These are phyloP conservation scores for Mesodorylaimus sp. DNA, from an alignment of 2,888 invertebrate species.

Conservation along the genomic window DNA sequence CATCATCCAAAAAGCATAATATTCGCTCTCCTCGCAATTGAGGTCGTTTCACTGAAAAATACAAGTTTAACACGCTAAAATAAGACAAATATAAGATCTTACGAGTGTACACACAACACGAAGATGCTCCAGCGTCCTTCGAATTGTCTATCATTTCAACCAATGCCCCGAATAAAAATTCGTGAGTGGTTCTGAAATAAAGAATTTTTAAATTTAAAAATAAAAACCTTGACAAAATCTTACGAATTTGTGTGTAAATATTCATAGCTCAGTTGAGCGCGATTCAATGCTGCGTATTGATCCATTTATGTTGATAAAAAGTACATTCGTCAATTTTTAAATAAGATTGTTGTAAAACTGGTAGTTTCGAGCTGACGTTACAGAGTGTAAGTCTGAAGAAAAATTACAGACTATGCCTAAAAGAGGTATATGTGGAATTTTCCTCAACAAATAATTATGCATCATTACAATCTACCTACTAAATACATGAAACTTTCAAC, in stretches of 20 bases:
- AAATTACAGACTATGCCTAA: no score
- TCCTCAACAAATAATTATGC: no score
- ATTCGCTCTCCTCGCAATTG: conserved; percentile 29
- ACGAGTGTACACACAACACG: conserved; percentile 34
- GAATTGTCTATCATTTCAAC: conserved; percentile 37
- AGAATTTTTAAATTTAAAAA: background rate
- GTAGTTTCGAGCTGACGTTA: no score
- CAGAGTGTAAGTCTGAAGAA: no score
- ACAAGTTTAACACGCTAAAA: conserved; percentile 1
- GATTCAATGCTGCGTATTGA: conserved; percentile 11
- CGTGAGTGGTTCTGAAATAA: conserved; percentile 30
- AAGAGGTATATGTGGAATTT: no score
- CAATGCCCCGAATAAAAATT: conserved; percentile 35
- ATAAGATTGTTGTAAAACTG: no score
- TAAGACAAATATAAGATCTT: conserved; percentile 15
- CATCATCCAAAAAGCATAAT: conserved; percentile 36
- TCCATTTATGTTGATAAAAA: no score
- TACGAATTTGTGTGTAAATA: conserved; percentile 13
- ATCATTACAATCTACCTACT: no score
- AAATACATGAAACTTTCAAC: no score
- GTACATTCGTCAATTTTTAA: no score
- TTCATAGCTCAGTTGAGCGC: conserved; percentile 13
- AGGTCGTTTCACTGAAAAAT: conserved; percentile 16
- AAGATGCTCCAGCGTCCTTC: conserved; percentile 36
- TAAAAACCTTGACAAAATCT: background rate